Percentiles rank a stretch among this genome's conserved stretches.
Conservation (phyloP, 2,888 invertebrate genomes). For the Nycteola revayana region DNA sequence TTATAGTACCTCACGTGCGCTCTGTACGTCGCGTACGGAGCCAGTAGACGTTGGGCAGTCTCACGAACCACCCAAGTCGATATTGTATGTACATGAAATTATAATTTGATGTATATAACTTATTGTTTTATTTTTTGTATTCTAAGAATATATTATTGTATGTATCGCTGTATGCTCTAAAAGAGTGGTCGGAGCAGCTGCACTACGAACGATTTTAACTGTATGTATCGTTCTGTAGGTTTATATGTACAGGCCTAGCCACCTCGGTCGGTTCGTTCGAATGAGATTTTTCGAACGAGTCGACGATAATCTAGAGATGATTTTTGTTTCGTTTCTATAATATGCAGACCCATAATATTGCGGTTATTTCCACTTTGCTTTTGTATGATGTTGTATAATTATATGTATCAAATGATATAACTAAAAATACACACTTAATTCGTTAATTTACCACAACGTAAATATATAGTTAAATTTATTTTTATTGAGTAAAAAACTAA, state of each 20-base stretch:
- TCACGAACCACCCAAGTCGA: not conserved
- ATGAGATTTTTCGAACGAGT: conserved; percentile 8
- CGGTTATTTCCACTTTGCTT: too few relatives aligned
- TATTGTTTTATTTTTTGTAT: conserved; percentile 67
- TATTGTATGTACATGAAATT: conserved; percentile 61
- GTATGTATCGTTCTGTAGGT: conserved; percentile 37
- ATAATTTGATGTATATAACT: conserved; percentile 75
- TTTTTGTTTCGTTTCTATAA: too few relatives aligned
- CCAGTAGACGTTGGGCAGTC: conserved; percentile 1
- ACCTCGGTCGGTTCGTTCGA: conserved; percentile 17
- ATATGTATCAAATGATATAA: too few relatives aligned
- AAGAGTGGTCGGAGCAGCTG: conserved; percentile 51
- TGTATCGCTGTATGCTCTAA: conserved; percentile 54
- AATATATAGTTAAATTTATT: too few relatives aligned
- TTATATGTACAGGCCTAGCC: conserved; percentile 61
- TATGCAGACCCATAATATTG: too few relatives aligned
- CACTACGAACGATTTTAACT: conserved; percentile 35
- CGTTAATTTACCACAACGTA: too few relatives aligned
- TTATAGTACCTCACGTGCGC: too few relatives aligned
- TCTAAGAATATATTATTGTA: conserved; percentile 62
- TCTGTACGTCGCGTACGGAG: too few relatives aligned
- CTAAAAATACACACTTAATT: too few relatives aligned
- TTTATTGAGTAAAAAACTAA: too few relatives aligned
- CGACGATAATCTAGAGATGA: conserved; percentile 2
- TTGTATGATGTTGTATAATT: too few relatives aligned